Base-by-base conservation (phyloP, 2,888 invertebrate genomes). In the Hyalella azteca region DNA sequence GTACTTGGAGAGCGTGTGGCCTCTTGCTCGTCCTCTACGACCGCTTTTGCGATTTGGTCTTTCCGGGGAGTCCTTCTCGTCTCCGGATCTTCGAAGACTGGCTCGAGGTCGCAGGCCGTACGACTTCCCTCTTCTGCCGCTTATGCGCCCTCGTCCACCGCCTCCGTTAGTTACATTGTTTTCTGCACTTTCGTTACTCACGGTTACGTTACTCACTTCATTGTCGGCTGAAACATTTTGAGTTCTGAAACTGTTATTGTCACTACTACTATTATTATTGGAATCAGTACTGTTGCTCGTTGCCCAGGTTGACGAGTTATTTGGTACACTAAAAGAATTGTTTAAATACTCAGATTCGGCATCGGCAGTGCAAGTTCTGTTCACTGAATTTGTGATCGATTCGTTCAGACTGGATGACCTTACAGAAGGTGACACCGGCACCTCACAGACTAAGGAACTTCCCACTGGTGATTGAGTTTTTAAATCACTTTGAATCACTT, bases 1-100 rank as follows among this genome's bases (percentile, higher is more conserved):
- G 89, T 96, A 95, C 88, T 95, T 96, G 89, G 95, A 95, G 85
- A 96, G 90, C 9, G 92, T 92, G 19, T 90, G 88, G 0, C 50
- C 50, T 13, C 76, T 76, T 48, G 32, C 50, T 36, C 50, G 11
- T 11, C 76, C 76, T 40, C 76, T 48, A n/a, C 66, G 32, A 5
- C 66, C 66, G 13, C 66, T 39, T 66, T 36, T 66, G 4, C 66
- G 32, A 36, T 19, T 36, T 3, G 32, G 78, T 26, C 29, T 77
- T 32, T 77, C 29, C 22, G 73, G 77, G 2, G 78, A 73, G 13
- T 15, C 32, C 45, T 79, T 79, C 32, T 78, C 80, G 22, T 78
- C 54, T 19, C 60, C 73, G 13, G 81, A 40, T 29, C 81, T 45
- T 13, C 79, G 54, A 2, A 78, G 73, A 22, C 48, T 49, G n/a